Conservation (phyloP, 2,797 vertebrate genomes). For the Rhyacichthys aspro region DNA sequence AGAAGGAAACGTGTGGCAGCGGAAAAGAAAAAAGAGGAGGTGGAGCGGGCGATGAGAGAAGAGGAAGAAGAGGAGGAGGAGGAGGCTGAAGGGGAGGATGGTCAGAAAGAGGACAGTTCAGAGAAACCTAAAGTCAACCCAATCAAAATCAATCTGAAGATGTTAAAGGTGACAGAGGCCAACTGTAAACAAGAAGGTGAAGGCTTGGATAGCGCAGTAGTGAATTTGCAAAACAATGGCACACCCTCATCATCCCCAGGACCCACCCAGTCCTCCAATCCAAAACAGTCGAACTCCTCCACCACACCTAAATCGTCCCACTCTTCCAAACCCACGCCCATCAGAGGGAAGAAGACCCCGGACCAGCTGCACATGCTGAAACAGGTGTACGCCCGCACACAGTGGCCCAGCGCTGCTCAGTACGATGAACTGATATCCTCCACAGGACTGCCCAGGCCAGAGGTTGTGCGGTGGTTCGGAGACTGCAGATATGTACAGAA, state of each 20-base stretch:
- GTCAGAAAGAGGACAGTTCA: conserved; percentile 68
- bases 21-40: conserved; percentile 84
- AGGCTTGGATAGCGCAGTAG: conserved; percentile 21
- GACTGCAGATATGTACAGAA: conserved; percentile 95
- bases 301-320: conserved; percentile 48
- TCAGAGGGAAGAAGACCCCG: conserved; percentile 88
- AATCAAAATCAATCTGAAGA: conserved; percentile 98
- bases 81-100: conserved; percentile 75
- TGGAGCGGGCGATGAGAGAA: conserved; percentile 72
- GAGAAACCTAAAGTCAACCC: conserved; percentile 92
- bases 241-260: conserved; percentile 35
- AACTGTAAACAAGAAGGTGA: conserved; percentile 82
- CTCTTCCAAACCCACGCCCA: conserved; percentile 62
- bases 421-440: conserved; percentile 88
- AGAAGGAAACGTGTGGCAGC: conserved; percentile 84
- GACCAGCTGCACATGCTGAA: conserved; percentile 94
- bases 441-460: conserved; percentile 88
- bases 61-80: conserved; percentile 73
- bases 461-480: conserved; percentile 97
- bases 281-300: conserved; percentile 48
- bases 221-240: conserved; percentile 39
- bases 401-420: conserved; percentile 92
- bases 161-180: conserved; percentile 94
- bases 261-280: conserved; percentile 23
- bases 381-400: conserved; percentile 91